These are phyloP conservation scores for Stratiomys singularior DNA, from an alignment of 2,888 invertebrate genomes.

Conservation along the genomic window DNA sequence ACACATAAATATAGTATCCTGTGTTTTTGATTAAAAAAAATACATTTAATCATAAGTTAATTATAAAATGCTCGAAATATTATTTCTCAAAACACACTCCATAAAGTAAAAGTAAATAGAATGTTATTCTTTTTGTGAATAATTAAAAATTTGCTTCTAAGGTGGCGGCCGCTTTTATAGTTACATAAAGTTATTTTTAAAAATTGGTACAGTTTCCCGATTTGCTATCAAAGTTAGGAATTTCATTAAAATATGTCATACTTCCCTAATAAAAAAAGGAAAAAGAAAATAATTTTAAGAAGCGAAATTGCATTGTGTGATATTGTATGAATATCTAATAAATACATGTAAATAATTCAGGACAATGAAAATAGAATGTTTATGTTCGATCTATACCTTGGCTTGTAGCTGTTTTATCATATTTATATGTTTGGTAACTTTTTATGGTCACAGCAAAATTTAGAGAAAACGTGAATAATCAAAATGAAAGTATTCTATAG, in stretches of 20 bases:
- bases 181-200: no score
- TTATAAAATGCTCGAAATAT: no score
- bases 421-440: not conserved
- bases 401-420: not conserved
- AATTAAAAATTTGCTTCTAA: not conserved
- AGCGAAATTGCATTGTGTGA: not conserved
- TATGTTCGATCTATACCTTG: not conserved
- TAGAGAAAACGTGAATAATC: not conserved
- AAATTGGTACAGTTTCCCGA: no score
- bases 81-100: no score
- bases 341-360: slow-evolving; percentile 5
- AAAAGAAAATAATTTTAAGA: not conserved
- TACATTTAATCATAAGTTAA: no score
- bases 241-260: no score
- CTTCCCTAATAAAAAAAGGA: no score
- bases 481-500: not conserved
- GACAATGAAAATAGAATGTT: not conserved
- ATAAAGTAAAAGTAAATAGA: no score
- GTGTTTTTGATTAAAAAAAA: no score
- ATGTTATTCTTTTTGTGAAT: no score
- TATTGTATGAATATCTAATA: not conserved
- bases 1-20: no score
- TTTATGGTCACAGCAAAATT: not conserved
- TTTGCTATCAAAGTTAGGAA: no score
- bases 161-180: slow-evolving; percentile 5